Evolutionary conservation across 2,797 vertebrate genomes (phyloP), one percentile per base, ranked within the genome.

Genomic region (Neopelma chrysocephalum): DNA sequence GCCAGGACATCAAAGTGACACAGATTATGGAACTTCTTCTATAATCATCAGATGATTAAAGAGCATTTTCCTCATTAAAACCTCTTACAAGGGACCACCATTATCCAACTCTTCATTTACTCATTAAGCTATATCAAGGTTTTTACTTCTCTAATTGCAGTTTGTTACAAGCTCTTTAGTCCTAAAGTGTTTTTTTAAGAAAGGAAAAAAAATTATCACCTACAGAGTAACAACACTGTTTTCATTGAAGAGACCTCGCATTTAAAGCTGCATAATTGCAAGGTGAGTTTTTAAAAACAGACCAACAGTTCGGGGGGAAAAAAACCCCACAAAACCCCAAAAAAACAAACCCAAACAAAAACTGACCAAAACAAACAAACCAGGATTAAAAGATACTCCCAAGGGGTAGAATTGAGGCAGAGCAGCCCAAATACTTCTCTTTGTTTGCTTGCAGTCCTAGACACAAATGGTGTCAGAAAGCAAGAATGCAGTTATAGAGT

Each of bases 21-120:
- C 43, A 96, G 96, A 97, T 82, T 96, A 47, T 3, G 3, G 14
- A 45, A 95, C 77, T 92, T 95, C 83, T 94, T 76, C 31, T 18
- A 51, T 60, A 82, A 96, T 91, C 57, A 64, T 78, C 56, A 86
- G 42, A 92, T 96, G 92, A 97, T 94, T 96, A 93, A 96, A 87
- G 89, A 96, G n/a, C 42, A 83, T 54, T 90, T 91, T 90, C 91
- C 80, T 96, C 94, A 97, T 97, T 94, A 97, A 96, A 82, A 17
- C 6, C n/a, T 83, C 86, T 94, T 87, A 60, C 68, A 96, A 83
- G 34, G 57, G 86, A 91, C 93, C 4, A 62, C 93, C 80, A 82
- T 88, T 90, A 53, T 53, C 15, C 21, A 69, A 34, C 36, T 64
- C 91, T 93, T 91, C 91, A 82, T 76, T 96, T 97, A 92, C 81